Evolutionary conservation across 2,888 invertebrate species (phyloP).

Genomic region (Aleiodes leptofemur): DNA sequence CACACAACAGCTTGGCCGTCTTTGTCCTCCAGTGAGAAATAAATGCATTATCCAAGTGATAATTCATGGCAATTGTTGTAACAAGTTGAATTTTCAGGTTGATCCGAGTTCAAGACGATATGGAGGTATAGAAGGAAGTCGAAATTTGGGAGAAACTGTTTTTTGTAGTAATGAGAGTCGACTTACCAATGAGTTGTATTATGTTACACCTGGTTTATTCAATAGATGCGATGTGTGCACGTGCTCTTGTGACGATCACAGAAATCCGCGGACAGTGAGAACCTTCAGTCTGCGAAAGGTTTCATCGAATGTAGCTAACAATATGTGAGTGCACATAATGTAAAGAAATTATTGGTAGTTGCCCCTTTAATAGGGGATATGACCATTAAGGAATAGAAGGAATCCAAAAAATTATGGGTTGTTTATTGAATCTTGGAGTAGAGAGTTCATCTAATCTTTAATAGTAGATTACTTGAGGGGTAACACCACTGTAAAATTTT

Average conservation of each 20-base stretch:
- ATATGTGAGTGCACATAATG: neutral
- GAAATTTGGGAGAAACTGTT: neutral
- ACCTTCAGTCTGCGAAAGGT: slow-evolving; percentile 7
- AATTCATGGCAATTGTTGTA: neutral
- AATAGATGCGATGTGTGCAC: slow-evolving; percentile 9
- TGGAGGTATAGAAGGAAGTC: neutral
- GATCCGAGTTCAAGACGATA: slow-evolving; percentile 8
- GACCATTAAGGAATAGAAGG: too few species aligned
- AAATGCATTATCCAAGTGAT: neutral
- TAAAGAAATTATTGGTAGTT: neutral
- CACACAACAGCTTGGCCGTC: neutral
- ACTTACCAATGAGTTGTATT: neutral
- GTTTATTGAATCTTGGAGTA: too few species aligned
- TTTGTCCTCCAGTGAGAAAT: slow-evolving; percentile 18
- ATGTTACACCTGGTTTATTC: neutral
- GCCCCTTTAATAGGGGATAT: too few species aligned
- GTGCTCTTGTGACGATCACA: slow-evolving; percentile 2
- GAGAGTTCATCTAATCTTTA: too few species aligned
- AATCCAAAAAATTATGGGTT: too few species aligned
- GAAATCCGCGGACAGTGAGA: neutral
- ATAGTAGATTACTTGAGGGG: too few species aligned
- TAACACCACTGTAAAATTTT: too few species aligned
- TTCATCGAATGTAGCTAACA: neutral
- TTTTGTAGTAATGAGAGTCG: neutral
- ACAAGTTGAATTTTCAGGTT: neutral